These are phyloP conservation scores for Camptogramma bilineatum DNA, from an alignment of 2,888 invertebrate genomes.

Conservation along the genomic window DNA sequence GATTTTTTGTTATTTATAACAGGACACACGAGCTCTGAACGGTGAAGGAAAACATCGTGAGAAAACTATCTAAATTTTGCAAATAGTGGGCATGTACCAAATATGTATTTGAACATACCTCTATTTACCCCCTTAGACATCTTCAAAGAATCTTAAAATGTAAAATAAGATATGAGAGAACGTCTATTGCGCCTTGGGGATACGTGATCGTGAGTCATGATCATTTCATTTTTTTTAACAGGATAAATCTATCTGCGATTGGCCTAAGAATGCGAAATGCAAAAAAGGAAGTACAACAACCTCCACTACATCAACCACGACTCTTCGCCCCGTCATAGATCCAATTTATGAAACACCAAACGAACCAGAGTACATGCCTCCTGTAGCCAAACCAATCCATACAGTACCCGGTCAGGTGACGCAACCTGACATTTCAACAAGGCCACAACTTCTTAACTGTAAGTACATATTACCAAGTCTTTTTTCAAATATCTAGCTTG, in stretches of 20 bases:
- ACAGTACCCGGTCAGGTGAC: constrained; percentile 67
- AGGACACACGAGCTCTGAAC: too few species aligned
- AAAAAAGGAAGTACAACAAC: constrained; percentile 56
- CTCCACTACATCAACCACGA: constrained; percentile 54
- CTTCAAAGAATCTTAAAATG: too few species aligned
- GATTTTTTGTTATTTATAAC: constrained; percentile 1
- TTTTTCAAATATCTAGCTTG: constrained; percentile 31
- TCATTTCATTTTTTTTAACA: too few species aligned
- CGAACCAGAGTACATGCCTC: constrained; percentile 43
- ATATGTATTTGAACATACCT: too few species aligned
- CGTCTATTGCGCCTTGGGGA: too few species aligned
- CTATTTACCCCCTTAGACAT: too few species aligned
- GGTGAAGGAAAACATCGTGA: too few species aligned
- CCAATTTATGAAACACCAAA: constrained; percentile 38
- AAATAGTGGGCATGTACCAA: too few species aligned
- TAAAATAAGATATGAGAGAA: too few species aligned
- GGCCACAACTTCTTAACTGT: constrained; percentile 70
- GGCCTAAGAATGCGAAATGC: constrained; percentile 89
- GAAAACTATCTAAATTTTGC: too few species aligned
- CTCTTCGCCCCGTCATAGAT: constrained; percentile 50
- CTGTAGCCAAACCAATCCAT: constrained; percentile 47
- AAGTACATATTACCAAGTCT: constrained; percentile 29
- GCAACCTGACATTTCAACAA: constrained; percentile 55
- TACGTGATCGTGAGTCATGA: too few species aligned
- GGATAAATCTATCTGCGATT: constrained; percentile 89